Evolutionary conservation across 2,888 invertebrate species (phyloP), one percentile per base, ranked within the genome.

Genomic region (Frankliniella intonsa): DNA sequence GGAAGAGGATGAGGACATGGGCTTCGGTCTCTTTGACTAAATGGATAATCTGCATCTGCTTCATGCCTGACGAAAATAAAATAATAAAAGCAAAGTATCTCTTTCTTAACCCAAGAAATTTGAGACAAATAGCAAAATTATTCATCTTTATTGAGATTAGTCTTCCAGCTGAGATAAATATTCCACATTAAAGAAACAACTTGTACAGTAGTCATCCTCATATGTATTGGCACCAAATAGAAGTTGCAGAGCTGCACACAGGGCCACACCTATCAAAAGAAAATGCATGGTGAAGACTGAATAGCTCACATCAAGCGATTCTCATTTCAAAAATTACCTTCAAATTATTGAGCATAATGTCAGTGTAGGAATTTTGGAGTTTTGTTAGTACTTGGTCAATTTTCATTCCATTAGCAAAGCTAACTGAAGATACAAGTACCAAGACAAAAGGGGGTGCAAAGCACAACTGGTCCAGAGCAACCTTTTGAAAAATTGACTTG

Each of bases 1-100:
- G 84, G 96, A 97, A 84, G 96, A 96, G 86, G 97, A 97, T 86
- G 98, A 97, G 89, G 98, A 98, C 89, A 97, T 98, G 97, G 98
- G 98, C 88, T 97, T 98, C 89, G 97, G 97, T 89, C 93, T 96
- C 25, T 96, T 96, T 87, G 95, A 95, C 89, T 95, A 95, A 91
- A 85, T 51, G 27, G 50, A 49, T 62, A 8, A 22, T 19, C 81
- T 81, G 82, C 80, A 25, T 76, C 69, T 76, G 25, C 25, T 25
- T 2, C 22, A 0, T 22, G 69, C 69, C 25, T 10, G 69, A 76
- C 69, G 69, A 8, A 25, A 76, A 76, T 76, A 76, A 76, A 76
- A 76, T 22, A 76, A 0, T 22, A 22, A 22, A 76, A 22, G 1
- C 25, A 25, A 11, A 12, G 22, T 76, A 3, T 76, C 0, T 69